phyloP scores from a whole-genome alignment of 2,888 invertebrate species.

The Tenthredo livida region DNA sequence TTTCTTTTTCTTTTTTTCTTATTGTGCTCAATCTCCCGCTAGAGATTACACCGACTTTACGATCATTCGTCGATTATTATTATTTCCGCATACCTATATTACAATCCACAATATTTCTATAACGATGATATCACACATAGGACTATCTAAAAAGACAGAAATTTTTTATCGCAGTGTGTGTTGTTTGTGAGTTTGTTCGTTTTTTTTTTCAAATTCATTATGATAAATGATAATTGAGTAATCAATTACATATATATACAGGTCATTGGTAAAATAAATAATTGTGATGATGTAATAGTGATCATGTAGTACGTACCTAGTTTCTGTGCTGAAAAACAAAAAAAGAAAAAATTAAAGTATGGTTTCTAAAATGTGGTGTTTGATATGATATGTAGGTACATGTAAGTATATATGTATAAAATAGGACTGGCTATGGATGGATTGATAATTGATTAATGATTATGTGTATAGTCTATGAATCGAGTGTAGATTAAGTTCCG shows the following conservation, averaged over 20 bases:
- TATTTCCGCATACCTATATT: neutral
- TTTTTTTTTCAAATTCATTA: neutral
- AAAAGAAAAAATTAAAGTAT: slow-evolving; percentile 11
- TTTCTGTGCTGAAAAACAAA: slow-evolving; percentile 53
- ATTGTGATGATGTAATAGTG: slow-evolving; percentile 34
- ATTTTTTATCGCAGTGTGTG: neutral
- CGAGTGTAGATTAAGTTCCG: neutral
- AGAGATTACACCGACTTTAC: neutral
- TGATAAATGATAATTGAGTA: neutral
- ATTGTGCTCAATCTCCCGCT: neutral
- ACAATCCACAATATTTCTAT: neutral
- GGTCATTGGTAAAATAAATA: neutral
- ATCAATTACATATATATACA: neutral
- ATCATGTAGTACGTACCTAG: slow-evolving; percentile 52
- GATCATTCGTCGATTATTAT: neutral
- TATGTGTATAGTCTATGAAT: neutral
- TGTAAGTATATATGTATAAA: neutral
- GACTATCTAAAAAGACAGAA: neutral
- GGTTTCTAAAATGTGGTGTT: slow-evolving; percentile 2
- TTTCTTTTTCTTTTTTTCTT: neutral
- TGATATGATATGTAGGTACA: neutral
- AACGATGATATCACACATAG: neutral
- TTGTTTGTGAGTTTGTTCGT: neutral
- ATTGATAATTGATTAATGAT: neutral
- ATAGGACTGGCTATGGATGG: neutral